These are phyloP conservation scores for Botia kubotai DNA, from an alignment of 2,797 vertebrate species.

Conservation along the genomic window DNA sequence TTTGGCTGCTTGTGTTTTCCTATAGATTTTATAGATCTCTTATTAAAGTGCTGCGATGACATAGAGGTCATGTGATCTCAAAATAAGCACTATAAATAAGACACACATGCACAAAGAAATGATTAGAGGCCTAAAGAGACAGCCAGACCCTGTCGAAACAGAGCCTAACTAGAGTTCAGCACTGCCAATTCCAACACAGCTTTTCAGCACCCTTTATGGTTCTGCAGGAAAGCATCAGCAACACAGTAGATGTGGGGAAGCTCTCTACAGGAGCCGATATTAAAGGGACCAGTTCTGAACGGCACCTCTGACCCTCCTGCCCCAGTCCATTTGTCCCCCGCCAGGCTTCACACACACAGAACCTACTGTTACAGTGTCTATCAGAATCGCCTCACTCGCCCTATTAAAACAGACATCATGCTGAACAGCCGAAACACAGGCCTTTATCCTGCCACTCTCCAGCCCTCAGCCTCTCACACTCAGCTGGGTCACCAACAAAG, in stretches of 20 bases:
- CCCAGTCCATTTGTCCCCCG: conserved; percentile 53
- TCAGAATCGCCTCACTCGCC: conserved; percentile 59
- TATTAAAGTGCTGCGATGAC: background rate
- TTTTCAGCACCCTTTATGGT: conserved; percentile 57
- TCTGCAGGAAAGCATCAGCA: conserved; percentile 68
- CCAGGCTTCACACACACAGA: conserved; percentile 69
- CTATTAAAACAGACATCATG: conserved; percentile 74
- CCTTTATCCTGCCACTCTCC: conserved; percentile 43
- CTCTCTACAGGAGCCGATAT: conserved; percentile 53
- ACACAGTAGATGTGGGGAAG: conserved; percentile 62
- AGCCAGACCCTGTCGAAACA: conserved; percentile 11
- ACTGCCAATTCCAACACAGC: conserved; percentile 74
- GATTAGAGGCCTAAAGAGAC: background rate
- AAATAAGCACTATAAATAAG: background rate
- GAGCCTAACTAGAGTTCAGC: conserved; percentile 31
- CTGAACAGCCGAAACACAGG: conserved; percentile 66
- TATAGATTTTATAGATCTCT: background rate
- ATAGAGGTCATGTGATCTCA: background rate
- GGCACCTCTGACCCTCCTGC: conserved; percentile 43
- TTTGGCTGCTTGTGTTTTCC: background rate
- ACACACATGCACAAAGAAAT: conserved; percentile 1
- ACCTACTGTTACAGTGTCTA: conserved; percentile 70
- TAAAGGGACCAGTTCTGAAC: conserved; percentile 56
- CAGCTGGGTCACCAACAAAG: conserved; percentile 62
- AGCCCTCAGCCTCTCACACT: conserved; percentile 30